Evolutionary conservation across 2,797 vertebrate species (phyloP).

Genomic region (Peromyscus attwateri): DNA sequence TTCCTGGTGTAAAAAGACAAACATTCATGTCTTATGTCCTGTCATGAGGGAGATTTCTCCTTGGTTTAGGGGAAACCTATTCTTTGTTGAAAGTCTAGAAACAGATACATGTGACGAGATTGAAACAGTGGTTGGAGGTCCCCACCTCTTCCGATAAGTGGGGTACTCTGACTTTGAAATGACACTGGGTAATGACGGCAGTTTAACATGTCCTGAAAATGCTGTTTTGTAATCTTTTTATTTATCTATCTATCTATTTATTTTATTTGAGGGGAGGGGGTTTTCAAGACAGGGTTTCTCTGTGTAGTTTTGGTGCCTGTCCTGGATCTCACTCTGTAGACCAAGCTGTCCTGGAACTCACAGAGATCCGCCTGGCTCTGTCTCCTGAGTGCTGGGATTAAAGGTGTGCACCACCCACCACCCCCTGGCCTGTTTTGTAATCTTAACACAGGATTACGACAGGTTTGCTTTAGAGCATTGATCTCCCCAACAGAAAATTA

Average conservation of each 20-base stretch:
- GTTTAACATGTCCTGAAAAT: slow-evolving; percentile 23
- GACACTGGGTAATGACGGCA: neutral
- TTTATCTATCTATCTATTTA: no score
- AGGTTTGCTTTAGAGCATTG: slow-evolving; percentile 52
- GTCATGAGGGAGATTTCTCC: neutral
- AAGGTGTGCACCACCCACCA: no score
- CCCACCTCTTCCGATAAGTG: slow-evolving; percentile 16
- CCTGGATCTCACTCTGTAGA: no score
- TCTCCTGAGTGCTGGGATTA: no score
- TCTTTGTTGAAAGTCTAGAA: neutral
- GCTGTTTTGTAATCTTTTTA: slow-evolving; percentile 49
- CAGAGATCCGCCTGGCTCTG: no score
- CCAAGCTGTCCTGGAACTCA: no score
- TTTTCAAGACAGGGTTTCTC: no score
- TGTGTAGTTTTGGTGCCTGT: no score
- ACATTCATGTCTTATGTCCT: neutral
- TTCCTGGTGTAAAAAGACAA: neutral
- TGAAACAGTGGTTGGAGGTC: neutral
- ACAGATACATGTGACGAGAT: neutral
- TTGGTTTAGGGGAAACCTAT: neutral
- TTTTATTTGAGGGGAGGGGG: no score
- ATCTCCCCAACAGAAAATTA: slow-evolving; percentile 67
- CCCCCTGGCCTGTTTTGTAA: neutral
- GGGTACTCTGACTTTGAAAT: neutral
- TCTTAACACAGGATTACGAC: slow-evolving; percentile 70